Evolutionary conservation across 2,888 invertebrate species (phyloP), one percentile per base, ranked within the genome.

Genomic region (Alloplasta piceator): DNA sequence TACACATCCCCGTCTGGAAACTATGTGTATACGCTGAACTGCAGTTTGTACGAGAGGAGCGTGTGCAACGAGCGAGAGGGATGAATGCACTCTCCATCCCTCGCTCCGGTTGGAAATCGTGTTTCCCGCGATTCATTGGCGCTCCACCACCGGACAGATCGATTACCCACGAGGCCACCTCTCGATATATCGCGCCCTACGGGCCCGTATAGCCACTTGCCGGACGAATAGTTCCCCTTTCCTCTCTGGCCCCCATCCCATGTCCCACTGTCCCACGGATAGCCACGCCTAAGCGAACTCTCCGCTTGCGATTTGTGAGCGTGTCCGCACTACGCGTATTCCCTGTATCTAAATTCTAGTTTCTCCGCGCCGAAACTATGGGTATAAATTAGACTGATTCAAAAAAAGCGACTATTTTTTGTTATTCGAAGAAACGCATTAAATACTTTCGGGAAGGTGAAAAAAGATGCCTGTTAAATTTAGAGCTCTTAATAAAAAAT

Each of bases 101-200:
- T 46, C 71, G 38, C 7, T 64, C 63, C 36, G 50, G 63, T 74
- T 72, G 72, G 85, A 82, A 87, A 86, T 87, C 86, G 87, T 80
- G 85, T 84, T 82, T 76, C 66, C 83, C 75, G 78, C 87, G 86
- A 90, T 89, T 89, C 89, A 89, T 89, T 90, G 89, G 87, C 87
- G 84, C 86, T 80, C 83, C 79, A 84, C 85, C 86, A 83, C 80
- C 84, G 86, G 86, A 87, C 86, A 87, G 88, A 90, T 89, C 89
- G 89, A 89, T 89, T 86, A 87, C 87, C 86, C 85, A 85, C 82
- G 84, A 82, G 78, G 80, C 67, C 14, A 58, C 72, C 68, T 43
- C 38, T 76, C 84, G 79, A 84, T 85, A 83, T 85, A 84, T 86
- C 78, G 83, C 79, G 82, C 78, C 78, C 72, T 67, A 36, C 76